Percentiles rank a stretch among this genome's conserved stretches.
These are phyloP conservation scores for Apodemia duryi DNA, from an alignment of 2,888 invertebrate species.

Conservation along the genomic window DNA sequence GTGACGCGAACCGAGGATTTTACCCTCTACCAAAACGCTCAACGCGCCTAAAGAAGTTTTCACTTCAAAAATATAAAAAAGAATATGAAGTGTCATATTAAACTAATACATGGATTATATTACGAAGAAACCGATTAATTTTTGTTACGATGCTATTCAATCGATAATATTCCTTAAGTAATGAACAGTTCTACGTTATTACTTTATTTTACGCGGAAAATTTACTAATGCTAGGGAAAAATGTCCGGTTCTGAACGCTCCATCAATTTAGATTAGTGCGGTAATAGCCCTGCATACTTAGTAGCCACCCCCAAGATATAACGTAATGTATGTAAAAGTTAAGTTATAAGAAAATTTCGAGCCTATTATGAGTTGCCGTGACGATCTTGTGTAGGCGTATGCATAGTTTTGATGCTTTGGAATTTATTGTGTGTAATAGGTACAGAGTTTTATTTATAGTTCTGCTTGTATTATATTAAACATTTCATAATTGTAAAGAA, in stretches of 20 bases:
- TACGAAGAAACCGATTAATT: conserved; percentile 13
- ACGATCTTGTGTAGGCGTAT: conserved; percentile 40
- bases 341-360: conserved; percentile 73
- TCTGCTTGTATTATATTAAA: too few species aligned
- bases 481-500: too few species aligned
- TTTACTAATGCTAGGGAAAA: conserved; percentile 74
- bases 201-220: conserved; percentile 75
- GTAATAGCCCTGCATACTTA: conserved; percentile 62
- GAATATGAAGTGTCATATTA: not conserved
- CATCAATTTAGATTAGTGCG: conserved; percentile 77
- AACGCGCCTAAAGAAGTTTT: too few species aligned
- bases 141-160: conserved; percentile 36
- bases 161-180: conserved; percentile 50
- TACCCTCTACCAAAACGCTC: too few species aligned
- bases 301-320: conserved; percentile 60
- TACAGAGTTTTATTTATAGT: too few species aligned
- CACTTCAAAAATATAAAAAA: too few species aligned
- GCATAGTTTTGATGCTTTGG: conserved; percentile 45
- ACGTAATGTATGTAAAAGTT: conserved; percentile 73
- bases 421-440: not conserved
- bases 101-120: not conserved
- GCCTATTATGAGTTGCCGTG: conserved; percentile 67
- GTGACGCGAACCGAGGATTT: too few species aligned
- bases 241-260: conserved; percentile 69
- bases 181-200: conserved; percentile 69